Evolutionary conservation across 2,888 invertebrate genomes (phyloP), one percentile per base, ranked within the genome.

Genomic region (Sinelater perroti): DNA sequence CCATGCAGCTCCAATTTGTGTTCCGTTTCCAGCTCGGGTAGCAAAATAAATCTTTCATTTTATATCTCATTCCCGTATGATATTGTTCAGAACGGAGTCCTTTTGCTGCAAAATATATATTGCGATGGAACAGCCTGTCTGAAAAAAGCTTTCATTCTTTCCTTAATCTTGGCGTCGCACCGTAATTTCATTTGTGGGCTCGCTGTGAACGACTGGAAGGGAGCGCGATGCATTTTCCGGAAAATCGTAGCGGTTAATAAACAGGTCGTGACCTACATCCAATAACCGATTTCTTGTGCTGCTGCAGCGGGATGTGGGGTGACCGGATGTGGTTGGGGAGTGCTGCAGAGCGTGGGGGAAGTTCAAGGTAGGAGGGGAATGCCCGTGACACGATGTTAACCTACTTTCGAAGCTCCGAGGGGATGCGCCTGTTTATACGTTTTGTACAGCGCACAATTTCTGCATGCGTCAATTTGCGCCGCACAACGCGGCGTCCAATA

Each of bases 241-340:
- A n/a, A n/a, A n/a, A n/a, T n/a, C 42, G 33, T 52, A 16, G 40
- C 49, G 7, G 54, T 54, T 54, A 51, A 57, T 57, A 57, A 52
- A 47, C 42, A 47, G 57, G 57, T 57, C 54, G 62, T 65, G 69
- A 63, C 70, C 69, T 67, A 71, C 67, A 70, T 71, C 68, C 68
- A 68, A 70, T 70, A 69, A 68, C 68, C 70, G 71, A 71, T 72
- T 70, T 68, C 65, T n/a, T n/a, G 60, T 63, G 61, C 66, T 65
- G 65, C 67, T 67, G 66, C 62, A 70, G 67, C 64, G 66, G 68
- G 67, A 69, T 67, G 66, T 63, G 62, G 65, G 69, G 67, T 69
- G 70, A 67, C 69, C 70, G 69, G 69, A 68, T 68, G 66, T 67
- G 67, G 62, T 44, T 17, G 50, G 59, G 61, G 57, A 54, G 46